A percentile compares a stretch with the other conserved stretches of the same genome.
phyloP scores from a whole-genome alignment of 2,797 vertebrate genomes.

The Chaenodraco wilsoni region DNA sequence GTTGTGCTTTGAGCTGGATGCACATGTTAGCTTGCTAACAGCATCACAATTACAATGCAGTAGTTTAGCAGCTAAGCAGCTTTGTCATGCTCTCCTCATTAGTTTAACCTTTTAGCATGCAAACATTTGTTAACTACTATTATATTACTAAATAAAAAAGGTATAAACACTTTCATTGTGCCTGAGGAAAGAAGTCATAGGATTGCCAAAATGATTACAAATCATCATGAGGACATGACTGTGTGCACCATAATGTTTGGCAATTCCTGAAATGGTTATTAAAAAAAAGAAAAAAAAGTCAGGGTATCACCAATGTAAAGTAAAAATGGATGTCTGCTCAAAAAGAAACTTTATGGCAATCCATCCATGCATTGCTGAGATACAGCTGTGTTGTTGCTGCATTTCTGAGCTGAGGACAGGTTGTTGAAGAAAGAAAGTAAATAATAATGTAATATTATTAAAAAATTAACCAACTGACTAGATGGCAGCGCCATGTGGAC shows the following conservation, averaged over 20 bases:
- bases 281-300: too few relatives aligned
- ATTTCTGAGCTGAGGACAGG: neutral
- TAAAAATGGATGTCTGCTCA: too few relatives aligned
- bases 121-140: neutral
- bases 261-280: neutral
- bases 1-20: neutral
- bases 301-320: too few relatives aligned
- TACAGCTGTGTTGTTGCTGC: neutral
- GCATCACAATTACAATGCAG: neutral
- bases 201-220: too few relatives aligned
- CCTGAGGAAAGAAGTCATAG: too few relatives aligned
- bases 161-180: too few relatives aligned
- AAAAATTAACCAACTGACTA: neutral
- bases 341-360: neutral
- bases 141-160: too few relatives aligned
- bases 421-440: neutral
- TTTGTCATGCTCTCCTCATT: neutral
- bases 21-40: neutral
- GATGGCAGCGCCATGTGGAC: neutral
- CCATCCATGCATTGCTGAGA: neutral
- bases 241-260: neutral
- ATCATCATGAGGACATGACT: neutral
- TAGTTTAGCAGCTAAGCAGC: neutral
- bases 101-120: neutral
- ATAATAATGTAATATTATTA: neutral